A percentile compares a stretch with the other conserved stretches of the same genome.
These are phyloP conservation scores for Drosophila buzzatii DNA, from an alignment of 2,888 invertebrate species.

Conservation along the genomic window DNA sequence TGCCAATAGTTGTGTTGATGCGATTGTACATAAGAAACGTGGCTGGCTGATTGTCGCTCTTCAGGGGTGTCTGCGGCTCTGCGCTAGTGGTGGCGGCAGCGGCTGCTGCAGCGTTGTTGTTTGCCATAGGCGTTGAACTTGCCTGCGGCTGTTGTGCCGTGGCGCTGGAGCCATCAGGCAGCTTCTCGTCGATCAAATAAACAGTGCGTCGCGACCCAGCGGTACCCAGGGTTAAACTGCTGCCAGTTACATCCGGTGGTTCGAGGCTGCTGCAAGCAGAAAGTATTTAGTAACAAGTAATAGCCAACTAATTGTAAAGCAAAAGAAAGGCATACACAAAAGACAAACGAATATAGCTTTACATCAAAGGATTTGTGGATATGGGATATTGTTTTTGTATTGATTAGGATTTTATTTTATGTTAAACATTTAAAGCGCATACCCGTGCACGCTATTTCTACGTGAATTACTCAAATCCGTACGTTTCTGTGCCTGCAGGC, in stretches of 20 bases:
- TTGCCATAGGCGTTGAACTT: conserved; percentile 40
- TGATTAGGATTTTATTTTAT: conserved; percentile 20
- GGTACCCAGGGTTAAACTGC: conserved; percentile 89
- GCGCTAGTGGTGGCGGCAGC: conserved; percentile 41
- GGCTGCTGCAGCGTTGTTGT: conserved; percentile 28
- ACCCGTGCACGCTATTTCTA: conserved; percentile 88
- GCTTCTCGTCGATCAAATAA: conserved; percentile 90
- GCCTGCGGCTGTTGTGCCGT: conserved; percentile 71
- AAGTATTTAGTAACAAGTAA: conserved; percentile 10
- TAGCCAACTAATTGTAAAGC: neutral
- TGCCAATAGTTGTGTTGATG: conserved; percentile 90
- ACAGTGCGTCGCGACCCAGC: conserved; percentile 94
- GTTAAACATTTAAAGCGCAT: conserved; percentile 79
- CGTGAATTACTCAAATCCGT: conserved; percentile 85
- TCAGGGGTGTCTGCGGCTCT: conserved; percentile 85
- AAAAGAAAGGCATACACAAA: conserved; percentile 4
- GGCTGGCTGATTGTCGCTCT: conserved; percentile 84
- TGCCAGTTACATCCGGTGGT: conserved; percentile 85
- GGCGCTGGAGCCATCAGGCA: conserved; percentile 81
- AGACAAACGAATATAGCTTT: conserved; percentile 22
- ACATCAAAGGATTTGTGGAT: conserved; percentile 10
- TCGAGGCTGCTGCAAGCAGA: conserved; percentile 79
- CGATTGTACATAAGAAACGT: conserved; percentile 91
- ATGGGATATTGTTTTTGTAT: neutral
- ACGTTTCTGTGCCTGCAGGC: conserved; percentile 86